phyloP scores from a whole-genome alignment of 1,140 invertebrate genomes.

The Pseudomyrmex gracilis region DNA sequence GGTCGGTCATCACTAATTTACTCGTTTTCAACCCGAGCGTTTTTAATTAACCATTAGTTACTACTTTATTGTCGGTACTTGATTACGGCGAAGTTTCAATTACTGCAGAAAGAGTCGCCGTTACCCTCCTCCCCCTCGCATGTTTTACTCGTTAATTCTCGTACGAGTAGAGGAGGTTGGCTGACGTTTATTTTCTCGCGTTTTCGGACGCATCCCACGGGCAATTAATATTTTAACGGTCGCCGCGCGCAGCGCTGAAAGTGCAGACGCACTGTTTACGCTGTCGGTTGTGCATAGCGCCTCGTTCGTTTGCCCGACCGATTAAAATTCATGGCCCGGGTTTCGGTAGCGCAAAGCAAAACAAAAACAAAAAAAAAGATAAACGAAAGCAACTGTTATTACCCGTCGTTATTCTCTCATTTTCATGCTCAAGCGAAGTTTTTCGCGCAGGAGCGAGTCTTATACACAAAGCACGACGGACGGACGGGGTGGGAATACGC shows the following conservation, averaged over 20 bases:
- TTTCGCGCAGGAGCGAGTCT: neutral
- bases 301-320: slow-evolving; percentile 19
- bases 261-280: slow-evolving; percentile 39
- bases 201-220: slow-evolving; percentile 54
- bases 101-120: slow-evolving; percentile 7
- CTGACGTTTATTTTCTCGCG: slow-evolving; percentile 31
- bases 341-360: slow-evolving; percentile 4
- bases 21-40: neutral
- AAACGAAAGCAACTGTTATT: slow-evolving; percentile 28
- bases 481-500: neutral
- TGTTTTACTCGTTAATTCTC: slow-evolving; percentile 36
- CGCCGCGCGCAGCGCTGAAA: neutral
- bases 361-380: neutral
- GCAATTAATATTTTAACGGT: slow-evolving; percentile 69
- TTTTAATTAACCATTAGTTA: slow-evolving; percentile 24
- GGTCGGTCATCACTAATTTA: neutral
- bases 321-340: slow-evolving; percentile 65
- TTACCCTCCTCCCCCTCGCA: no score
- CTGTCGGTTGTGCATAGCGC: slow-evolving; percentile 22
- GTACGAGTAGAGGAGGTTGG: no score
- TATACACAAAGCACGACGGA: neutral
- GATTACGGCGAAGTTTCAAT: slow-evolving; percentile 41
- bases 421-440: neutral
- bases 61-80: slow-evolving; percentile 4
- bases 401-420: slow-evolving; percentile 44